Evolutionary conservation across 1,140 invertebrate species (phyloP).

Genomic region (Diachasma alloeum): DNA sequence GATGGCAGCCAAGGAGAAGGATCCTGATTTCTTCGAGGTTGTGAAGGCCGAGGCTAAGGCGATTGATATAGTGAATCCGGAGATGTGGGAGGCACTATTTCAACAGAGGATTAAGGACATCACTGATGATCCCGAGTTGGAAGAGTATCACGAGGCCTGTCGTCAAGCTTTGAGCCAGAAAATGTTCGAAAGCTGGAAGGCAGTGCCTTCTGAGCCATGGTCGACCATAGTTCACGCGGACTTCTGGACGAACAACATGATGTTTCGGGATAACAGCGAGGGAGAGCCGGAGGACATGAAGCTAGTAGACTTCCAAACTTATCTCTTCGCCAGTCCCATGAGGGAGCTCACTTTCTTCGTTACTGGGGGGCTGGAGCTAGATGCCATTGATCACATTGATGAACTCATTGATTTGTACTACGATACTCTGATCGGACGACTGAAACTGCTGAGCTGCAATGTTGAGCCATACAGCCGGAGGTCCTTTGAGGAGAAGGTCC

Average conservation of each 20-base stretch:
- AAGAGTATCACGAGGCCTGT: background rate
- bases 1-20: constrained; percentile 66
- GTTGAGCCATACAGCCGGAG: constrained; percentile 33
- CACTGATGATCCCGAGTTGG: background rate
- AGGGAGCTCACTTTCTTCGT: constrained; percentile 70
- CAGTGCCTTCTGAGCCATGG: constrained; percentile 56
- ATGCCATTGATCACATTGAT: constrained; percentile 59
- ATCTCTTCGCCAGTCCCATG: constrained; percentile 63
- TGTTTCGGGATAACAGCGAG: constrained; percentile 55
- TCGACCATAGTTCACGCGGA: constrained; percentile 68
- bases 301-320: constrained; percentile 73
- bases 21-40: constrained; percentile 63
- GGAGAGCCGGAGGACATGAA: constrained; percentile 62
- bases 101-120: background rate
- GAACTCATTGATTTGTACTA: constrained; percentile 66
- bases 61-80: constrained; percentile 7
- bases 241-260: constrained; percentile 72
- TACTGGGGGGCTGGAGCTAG: constrained; percentile 63
- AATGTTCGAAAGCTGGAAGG: constrained; percentile 27
- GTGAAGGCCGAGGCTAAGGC: constrained; percentile 45
- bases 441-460: constrained; percentile 48
- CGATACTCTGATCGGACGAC: constrained; percentile 56
- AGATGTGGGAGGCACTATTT: too few relatives aligned
- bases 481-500: constrained; percentile 40
- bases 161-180: background rate